Base-by-base conservation (phyloP, 1,140 invertebrate species). In the Rhizoglyphus robini region DNA sequence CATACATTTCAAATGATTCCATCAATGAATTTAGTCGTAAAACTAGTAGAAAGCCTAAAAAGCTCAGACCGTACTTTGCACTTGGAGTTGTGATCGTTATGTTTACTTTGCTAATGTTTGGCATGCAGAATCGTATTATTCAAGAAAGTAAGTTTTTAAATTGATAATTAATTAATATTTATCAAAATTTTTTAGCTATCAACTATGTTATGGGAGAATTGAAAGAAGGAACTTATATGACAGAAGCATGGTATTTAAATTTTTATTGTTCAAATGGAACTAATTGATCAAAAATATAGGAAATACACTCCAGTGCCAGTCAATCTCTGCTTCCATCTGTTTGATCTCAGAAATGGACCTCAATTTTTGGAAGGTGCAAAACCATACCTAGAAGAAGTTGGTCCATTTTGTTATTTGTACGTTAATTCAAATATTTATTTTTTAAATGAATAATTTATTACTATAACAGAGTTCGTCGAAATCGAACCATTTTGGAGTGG, bases 361-460 rank as follows among this genome's bases (percentile, higher is more conserved):
- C 8, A 25, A 25, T 54, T 54, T 20, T 32, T 54, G 23, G 23
- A 20, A 8, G 51, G 51, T 32, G 8, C 51, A 25, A 25, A 32
- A 32, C 51, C 51, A 32, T 54, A 54, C 51, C 23, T 54, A 15
- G 20, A 11, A 11, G 23, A 54, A 32, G 8, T 11, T 32, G 51
- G 51, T 8, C 51, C 51, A 32, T 54, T 54, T 32, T 54, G 51
- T 32, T 54, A 54, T 32, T 32, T 54, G 51, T 54, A 54, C 8
- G 51, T n/a, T n/a, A n/a, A n/a, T n/a, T n/a, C 20, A 11, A 25
- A 41, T 8, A 11, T 54, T 5, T 8, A 8, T 54, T 20, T 8
- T 8, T 54, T 8, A 32, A 54, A 54, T 32, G 15, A 54, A 32
- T 8, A 54, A 54, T 27, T 8, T 8, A 54, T 54, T 32, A 54